phyloP scores from a whole-genome alignment of 2,797 vertebrate species.

The Pteronotus mesoamericanus region DNA sequence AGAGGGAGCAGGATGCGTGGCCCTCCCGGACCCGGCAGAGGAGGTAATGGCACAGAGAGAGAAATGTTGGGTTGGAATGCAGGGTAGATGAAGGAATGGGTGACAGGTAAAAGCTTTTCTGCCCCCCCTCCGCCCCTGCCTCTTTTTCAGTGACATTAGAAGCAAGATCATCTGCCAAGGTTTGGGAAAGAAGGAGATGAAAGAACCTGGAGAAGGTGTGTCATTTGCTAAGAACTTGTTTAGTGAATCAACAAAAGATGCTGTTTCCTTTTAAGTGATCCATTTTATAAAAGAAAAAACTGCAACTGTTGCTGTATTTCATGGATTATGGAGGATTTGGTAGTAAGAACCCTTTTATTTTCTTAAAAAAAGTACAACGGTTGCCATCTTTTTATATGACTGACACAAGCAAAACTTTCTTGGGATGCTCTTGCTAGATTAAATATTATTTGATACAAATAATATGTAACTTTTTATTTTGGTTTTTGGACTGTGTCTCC shows the following conservation, averaged over 20 bases:
- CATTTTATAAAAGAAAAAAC: not conserved
- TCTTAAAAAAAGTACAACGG: not conserved
- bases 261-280: not conserved
- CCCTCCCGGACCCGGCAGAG: not conserved
- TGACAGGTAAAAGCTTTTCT: not conserved
- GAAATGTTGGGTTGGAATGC: not conserved
- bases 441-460: conserved; percentile 41
- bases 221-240: not conserved
- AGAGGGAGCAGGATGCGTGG: not conserved
- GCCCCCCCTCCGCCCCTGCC: no score
- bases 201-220: not conserved
- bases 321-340: not conserved
- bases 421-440: not conserved
- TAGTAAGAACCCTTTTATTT: not conserved
- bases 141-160: not conserved
- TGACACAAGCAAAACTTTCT: not conserved
- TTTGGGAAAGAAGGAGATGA: not conserved
- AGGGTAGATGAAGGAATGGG: not conserved
- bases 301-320: not conserved
- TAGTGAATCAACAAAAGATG: not conserved
- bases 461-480: conserved; percentile 37
- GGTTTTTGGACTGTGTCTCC: not conserved
- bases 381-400: not conserved
- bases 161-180: not conserved
- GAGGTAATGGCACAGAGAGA: not conserved